Evolutionary conservation across 2,113 vertebrate genomes (phyloP).

Genomic region (Helogale parvula): DNA sequence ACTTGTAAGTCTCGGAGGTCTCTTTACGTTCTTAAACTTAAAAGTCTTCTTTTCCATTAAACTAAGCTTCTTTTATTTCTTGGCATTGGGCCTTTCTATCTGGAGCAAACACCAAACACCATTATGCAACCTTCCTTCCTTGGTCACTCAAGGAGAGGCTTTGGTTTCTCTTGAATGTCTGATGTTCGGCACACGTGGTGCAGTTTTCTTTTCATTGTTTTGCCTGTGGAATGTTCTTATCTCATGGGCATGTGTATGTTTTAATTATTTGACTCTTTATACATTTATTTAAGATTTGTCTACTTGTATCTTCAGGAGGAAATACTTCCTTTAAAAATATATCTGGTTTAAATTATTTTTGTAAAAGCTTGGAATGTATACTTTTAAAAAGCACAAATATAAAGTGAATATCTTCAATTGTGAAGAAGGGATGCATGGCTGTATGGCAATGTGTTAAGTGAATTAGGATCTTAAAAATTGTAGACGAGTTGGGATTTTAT

Average conservation of each 20-base stretch:
- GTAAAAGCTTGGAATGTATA: not conserved
- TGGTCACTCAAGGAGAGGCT: rapidly evolving
- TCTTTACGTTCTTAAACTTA: not conserved
- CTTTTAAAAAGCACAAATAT: not conserved
- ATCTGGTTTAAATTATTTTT: not conserved
- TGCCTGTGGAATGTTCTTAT: not conserved
- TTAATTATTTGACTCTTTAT: not conserved
- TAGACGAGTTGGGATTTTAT: not conserved
- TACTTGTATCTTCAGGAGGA: not conserved
- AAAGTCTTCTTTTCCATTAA: not conserved
- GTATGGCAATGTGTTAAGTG: not conserved
- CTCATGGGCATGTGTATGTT: not conserved
- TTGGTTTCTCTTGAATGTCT: not conserved
- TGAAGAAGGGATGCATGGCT: not conserved
- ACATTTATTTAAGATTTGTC: not conserved
- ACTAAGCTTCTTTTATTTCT: not conserved
- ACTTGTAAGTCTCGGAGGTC: not conserved
- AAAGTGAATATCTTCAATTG: not conserved
- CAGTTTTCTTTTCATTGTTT: not conserved
- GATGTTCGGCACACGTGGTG: rapidly evolving
- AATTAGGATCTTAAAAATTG: not conserved
- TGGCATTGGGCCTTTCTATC: not conserved
- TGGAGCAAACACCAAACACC: not conserved
- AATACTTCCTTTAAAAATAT: not conserved
- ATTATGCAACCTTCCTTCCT: not conserved